Base-by-base conservation (phyloP, 2,113 vertebrate genomes). In the Planiliza haematocheilus region DNA sequence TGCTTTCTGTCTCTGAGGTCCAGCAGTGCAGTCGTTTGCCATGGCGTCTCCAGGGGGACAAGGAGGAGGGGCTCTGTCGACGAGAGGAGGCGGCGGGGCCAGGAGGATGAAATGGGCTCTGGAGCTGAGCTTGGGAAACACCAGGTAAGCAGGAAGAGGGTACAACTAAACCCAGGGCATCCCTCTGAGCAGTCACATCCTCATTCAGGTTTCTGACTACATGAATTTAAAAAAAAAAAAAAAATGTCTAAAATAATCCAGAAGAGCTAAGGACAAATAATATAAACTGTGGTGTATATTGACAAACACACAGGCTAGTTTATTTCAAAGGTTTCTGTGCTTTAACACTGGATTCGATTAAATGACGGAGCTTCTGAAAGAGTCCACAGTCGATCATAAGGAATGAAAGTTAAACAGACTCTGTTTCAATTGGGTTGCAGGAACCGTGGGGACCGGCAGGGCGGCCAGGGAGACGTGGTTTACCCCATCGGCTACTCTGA, bases 401-500 rank as follows among this genome's bases (percentile, higher is more conserved):
- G 12, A 24, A 24, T 30, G 4, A 14, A 13, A 10, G 30, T 14
- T 16, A 0, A 37, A 7, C 30, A 46, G 10, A n/a, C 30, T 46
- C 2, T 51, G 58, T 12, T 30, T 77, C n/a, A n/a, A n/a, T 6
- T 56, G 42, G 16, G 8, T 46, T 58, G 51, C 65, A 96, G 96
- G 90, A 89, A 88, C 55, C 95, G 96, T 4, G 84, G 92, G 2
- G 96, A 97, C 49, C 81, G 96, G 12, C 92, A 95, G 74, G 89
- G 94, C 1, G 93, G 94, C 11, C 95, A 96, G 67, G 95, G 95
- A 14, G 96, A 97, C 16, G 93, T 93, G 0, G 91, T 96, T 41
- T 97, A 95, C 64, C 97, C 97, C 4, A 95, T 99, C 8, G 97
- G 97, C 1, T 98, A 95, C 85, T 95, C 96, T 0, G 97, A 99